phyloP scores from a whole-genome alignment of 2,888 invertebrate species.

The Troides helena region DNA sequence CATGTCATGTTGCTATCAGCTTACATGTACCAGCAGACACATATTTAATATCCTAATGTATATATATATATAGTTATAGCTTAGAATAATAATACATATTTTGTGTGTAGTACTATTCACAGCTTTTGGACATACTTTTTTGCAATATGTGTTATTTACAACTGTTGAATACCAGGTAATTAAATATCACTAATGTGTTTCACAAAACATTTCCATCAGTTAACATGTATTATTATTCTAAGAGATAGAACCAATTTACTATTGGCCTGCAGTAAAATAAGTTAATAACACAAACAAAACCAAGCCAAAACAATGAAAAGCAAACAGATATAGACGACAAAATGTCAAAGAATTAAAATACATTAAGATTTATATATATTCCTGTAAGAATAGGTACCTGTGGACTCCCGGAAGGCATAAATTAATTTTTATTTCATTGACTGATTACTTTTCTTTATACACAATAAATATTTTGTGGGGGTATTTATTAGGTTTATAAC shows the following conservation, averaged over 20 bases:
- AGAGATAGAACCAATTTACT: constrained; percentile 64
- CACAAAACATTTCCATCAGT: neutral
- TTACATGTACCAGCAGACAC: constrained; percentile 55
- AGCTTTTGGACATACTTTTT: neutral
- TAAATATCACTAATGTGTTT: neutral
- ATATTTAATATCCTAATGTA: constrained; percentile 39
- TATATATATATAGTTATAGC: constrained; percentile 15
- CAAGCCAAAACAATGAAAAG: constrained; percentile 52
- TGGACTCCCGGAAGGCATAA: constrained; percentile 7
- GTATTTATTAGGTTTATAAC: neutral
- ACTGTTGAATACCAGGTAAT: too few species aligned
- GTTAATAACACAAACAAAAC: constrained; percentile 67
- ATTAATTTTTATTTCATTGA: neutral
- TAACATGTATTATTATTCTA: constrained; percentile 16
- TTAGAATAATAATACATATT: constrained; percentile 19
- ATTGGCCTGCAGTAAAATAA: constrained; percentile 59
- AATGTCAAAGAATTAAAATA: constrained; percentile 34
- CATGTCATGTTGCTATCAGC: constrained; percentile 45
- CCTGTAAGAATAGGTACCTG: constrained; percentile 25
- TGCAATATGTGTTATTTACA: too few species aligned
- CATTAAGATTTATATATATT: constrained; percentile 14
- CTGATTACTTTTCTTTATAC: neutral
- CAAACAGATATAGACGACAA: constrained; percentile 50
- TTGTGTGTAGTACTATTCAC: neutral
- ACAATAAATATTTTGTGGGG: constrained; percentile 3